Conservation (phyloP, 2,888 invertebrate species). For the Archips xylosteana region DNA sequence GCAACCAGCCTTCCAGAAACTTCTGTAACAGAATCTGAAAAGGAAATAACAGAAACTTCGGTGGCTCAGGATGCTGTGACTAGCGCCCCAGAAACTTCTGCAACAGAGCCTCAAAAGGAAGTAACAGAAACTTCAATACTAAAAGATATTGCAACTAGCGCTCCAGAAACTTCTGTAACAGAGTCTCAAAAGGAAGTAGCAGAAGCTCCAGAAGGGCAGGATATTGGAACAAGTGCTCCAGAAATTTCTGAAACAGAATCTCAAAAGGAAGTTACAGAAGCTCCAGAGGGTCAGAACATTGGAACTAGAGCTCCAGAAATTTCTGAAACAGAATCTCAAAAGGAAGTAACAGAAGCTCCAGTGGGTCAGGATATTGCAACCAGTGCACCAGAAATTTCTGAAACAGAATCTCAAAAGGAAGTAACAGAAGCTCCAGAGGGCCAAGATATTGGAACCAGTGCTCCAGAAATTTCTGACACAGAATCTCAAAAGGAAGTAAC, state of each 20-base stretch:
- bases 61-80: not conserved
- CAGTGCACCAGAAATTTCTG: constrained; percentile 9
- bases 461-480: not conserved
- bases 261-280: constrained; percentile 8
- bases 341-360: constrained; percentile 12
- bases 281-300: constrained; percentile 1
- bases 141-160: constrained; percentile 17
- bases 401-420: not conserved
- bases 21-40: not conserved
- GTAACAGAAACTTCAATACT: constrained; percentile 34
- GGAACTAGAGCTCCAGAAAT: not conserved
- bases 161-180: constrained; percentile 10
- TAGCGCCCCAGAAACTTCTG: constrained; percentile 17
- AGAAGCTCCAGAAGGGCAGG: constrained; percentile 8
- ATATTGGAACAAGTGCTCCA: constrained; percentile 10
- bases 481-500: not conserved
- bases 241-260: constrained; percentile 1
- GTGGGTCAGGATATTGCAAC: constrained; percentile 15
- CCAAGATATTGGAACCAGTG: not conserved
- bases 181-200: constrained; percentile 9
- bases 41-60: not conserved
- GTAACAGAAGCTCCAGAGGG: not conserved
- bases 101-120: constrained; percentile 35
- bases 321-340: not conserved
- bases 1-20: not conserved